A percentile compares a stretch with the other conserved stretches of the same genome.
Evolutionary conservation across 1,140 invertebrate genomes (phyloP).

Genomic region (Anoplolepis gracilipes): DNA sequence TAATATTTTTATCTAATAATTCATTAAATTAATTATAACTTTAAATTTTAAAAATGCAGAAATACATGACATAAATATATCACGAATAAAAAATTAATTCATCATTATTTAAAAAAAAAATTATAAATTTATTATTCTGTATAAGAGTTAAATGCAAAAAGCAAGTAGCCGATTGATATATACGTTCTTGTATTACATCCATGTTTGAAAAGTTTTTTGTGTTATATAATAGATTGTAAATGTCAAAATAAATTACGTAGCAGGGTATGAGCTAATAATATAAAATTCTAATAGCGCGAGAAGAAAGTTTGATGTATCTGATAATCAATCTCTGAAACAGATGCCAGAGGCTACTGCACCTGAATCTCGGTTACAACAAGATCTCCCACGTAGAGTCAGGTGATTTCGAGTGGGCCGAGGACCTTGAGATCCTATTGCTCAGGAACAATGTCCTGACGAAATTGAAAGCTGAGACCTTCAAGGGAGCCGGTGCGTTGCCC

Average conservation of each 20-base stretch:
- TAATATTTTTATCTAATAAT: not conserved
- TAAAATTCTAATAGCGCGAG: not conserved
- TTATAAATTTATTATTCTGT: not conserved
- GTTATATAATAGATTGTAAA: constrained; percentile 45
- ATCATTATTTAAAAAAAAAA: not conserved
- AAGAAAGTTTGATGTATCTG: constrained; percentile 27
- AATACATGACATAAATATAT: not conserved
- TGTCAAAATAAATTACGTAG: constrained; percentile 39
- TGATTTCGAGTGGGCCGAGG: constrained; percentile 94
- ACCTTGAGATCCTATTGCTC: constrained; percentile 93
- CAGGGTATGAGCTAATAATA: not conserved
- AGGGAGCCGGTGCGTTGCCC: constrained; percentile 72
- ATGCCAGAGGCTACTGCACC: constrained; percentile 91
- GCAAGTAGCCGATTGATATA: not conserved
- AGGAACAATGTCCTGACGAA: constrained; percentile 94
- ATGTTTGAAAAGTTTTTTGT: not conserved
- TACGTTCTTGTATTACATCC: not conserved
- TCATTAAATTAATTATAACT: not conserved
- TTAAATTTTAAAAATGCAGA: not conserved
- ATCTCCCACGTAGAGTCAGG: constrained; percentile 91
- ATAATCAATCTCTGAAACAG: constrained; percentile 75
- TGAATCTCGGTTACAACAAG: constrained; percentile 95
- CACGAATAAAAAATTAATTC: not conserved
- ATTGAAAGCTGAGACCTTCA: constrained; percentile 91
- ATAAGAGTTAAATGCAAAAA: not conserved